Conservation (phyloP, 2,113 vertebrate species). For the Smithornis capensis region DNA sequence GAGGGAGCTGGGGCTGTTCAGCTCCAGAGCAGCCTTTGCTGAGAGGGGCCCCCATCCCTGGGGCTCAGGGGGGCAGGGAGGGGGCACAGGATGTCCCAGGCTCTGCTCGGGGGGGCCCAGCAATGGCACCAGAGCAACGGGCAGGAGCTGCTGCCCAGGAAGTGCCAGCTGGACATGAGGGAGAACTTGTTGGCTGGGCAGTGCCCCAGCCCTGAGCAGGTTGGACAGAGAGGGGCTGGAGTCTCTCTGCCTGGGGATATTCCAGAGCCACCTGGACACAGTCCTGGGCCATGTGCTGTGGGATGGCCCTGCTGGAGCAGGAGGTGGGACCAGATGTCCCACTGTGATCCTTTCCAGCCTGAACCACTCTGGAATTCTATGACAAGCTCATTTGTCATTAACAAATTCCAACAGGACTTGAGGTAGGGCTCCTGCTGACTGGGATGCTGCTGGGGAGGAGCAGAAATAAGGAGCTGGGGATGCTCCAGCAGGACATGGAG, state of each 20-base stretch:
- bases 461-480: rapidly evolving
- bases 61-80: too few relatives aligned
- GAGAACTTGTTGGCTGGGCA: background rate
- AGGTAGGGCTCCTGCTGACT: background rate
- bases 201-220: background rate
- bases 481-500: background rate
- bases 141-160: too few relatives aligned
- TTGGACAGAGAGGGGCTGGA: background rate
- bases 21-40: too few relatives aligned
- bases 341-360: background rate
- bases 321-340: background rate
- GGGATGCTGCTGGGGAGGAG: background rate
- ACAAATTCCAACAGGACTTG: background rate
- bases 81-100: too few relatives aligned
- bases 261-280: background rate
- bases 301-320: background rate
- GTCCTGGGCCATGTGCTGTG: background rate
- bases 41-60: too few relatives aligned
- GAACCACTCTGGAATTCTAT: background rate
- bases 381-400: background rate
- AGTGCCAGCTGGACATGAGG: too few relatives aligned
- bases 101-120: too few relatives aligned
- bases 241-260: background rate
- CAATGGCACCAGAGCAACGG: too few relatives aligned
- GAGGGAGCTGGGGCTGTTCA: too few relatives aligned